Conservation (phyloP, 2,888 invertebrate species). For the Eupithecia pulchellata region DNA sequence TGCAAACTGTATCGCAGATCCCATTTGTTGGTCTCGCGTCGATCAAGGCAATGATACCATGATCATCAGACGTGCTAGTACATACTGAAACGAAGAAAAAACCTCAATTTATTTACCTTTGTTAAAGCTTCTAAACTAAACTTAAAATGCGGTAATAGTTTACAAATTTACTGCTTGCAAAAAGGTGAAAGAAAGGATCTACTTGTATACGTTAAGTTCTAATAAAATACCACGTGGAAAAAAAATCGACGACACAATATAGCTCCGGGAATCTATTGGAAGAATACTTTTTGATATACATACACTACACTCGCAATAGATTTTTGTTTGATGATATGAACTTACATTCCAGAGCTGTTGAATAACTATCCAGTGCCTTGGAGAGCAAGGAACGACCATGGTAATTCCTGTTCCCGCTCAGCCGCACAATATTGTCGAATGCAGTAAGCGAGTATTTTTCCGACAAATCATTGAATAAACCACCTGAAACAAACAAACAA, state of each 20-base stretch:
- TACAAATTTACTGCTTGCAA: background rate
- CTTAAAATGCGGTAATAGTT: background rate
- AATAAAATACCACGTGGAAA: background rate
- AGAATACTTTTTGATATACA: background rate
- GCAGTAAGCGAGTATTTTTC: conserved; percentile 57
- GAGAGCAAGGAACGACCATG: conserved; percentile 62
- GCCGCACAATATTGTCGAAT: conserved; percentile 61
- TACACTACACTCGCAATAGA: background rate
- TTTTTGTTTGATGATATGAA: conserved; percentile 31
- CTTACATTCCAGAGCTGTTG: conserved; percentile 73
- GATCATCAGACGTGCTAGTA: conserved; percentile 61
- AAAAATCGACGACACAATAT: background rate
- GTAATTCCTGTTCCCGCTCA: conserved; percentile 58
- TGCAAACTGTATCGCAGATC: conserved; percentile 71
- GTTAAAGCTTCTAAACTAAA: background rate
- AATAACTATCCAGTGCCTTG: conserved; percentile 68
- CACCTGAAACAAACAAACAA: conserved; percentile 65
- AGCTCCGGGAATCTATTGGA: background rate
- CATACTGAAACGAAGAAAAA: conserved; percentile 61
- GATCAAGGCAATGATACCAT: conserved; percentile 67
- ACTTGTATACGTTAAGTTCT: background rate
- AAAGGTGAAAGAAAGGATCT: background rate
- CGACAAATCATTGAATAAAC: conserved; percentile 75
- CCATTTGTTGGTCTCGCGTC: conserved; percentile 73
- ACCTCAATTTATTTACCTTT: background rate